A percentile compares a stretch with the other conserved stretches of the same genome.
phyloP scores from a whole-genome alignment of 2,797 vertebrate genomes.

The Cygnus olor region DNA sequence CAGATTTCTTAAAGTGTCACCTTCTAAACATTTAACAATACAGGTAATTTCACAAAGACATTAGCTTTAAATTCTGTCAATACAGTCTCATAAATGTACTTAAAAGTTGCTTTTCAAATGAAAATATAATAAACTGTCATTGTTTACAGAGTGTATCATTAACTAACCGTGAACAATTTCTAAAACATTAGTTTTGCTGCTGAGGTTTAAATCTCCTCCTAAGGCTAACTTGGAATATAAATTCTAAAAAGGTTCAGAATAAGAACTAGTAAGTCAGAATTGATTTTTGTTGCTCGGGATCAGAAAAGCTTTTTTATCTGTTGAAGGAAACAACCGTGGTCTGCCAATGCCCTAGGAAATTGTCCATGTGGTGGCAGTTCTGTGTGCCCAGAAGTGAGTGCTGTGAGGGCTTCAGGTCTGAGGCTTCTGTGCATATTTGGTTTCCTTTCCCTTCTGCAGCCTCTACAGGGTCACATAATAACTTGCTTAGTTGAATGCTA shows the following conservation, averaged over 20 bases:
- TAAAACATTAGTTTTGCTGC: background rate
- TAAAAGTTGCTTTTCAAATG: background rate
- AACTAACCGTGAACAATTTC: background rate
- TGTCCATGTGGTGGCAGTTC: background rate
- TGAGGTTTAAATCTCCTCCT: background rate
- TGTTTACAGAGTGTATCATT: background rate
- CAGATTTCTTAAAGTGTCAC: background rate
- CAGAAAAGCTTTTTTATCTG: background rate
- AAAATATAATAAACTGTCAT: background rate
- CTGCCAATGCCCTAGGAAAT: background rate
- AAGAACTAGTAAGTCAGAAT: background rate
- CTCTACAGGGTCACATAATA: background rate
- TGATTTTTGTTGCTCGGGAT: background rate
- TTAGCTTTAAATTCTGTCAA: background rate
- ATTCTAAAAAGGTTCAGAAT: background rate
- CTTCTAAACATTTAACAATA: background rate
- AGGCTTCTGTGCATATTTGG: background rate
- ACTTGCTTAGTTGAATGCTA: background rate
- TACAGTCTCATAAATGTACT: background rate
- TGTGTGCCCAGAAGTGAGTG: background rate
- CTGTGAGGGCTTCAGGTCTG: background rate
- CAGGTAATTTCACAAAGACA: background rate
- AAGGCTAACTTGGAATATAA: background rate
- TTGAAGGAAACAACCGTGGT: background rate
- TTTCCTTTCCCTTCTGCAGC: background rate